Percentiles rank a stretch among this genome's conserved stretches.
Conservation (phyloP, 2,888 invertebrate genomes). For the Amphipoea oculea region DNA sequence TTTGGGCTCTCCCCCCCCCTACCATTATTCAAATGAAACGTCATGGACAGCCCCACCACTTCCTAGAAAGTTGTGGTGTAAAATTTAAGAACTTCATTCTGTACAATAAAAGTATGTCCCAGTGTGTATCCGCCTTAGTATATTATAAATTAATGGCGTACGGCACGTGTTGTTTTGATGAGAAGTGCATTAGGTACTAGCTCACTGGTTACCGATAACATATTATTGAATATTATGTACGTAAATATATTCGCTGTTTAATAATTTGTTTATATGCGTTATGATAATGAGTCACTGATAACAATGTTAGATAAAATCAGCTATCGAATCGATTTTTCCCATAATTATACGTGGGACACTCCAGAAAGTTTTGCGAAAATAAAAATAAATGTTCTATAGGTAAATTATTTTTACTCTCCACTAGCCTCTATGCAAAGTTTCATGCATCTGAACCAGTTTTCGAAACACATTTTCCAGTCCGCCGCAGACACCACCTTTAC, state of each 20-base stretch:
- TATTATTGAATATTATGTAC: slow-evolving; percentile 34
- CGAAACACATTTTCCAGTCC: too few relatives aligned
- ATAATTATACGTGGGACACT: not conserved
- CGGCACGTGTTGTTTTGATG: slow-evolving; percentile 37
- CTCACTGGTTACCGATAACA: slow-evolving; percentile 33
- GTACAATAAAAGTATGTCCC: not conserved
- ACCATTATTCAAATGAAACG: not conserved
- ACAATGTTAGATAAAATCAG: slow-evolving; percentile 33
- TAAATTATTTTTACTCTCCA: too few relatives aligned
- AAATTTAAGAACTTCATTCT: not conserved
- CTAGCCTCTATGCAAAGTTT: too few relatives aligned
- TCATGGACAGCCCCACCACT: too few relatives aligned
- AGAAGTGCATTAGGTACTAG: slow-evolving; percentile 26
- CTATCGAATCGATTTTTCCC: slow-evolving; percentile 49
- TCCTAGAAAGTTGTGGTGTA: not conserved
- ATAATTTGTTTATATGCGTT: slow-evolving; percentile 49
- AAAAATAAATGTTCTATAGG: too few relatives aligned
- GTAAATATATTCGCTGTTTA: slow-evolving; percentile 24
- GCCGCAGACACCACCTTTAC: too few relatives aligned
- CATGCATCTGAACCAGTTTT: too few relatives aligned
- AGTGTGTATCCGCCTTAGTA: not conserved
- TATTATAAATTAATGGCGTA: slow-evolving; percentile 1
- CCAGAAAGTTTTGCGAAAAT: too few relatives aligned
- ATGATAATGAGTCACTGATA: slow-evolving; percentile 44
- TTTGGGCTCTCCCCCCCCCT: too few relatives aligned